A percentile compares a stretch with the other conserved stretches of the same genome.
Conservation (phyloP, 1,140 invertebrate species). For the Drosophila jambulina region DNA sequence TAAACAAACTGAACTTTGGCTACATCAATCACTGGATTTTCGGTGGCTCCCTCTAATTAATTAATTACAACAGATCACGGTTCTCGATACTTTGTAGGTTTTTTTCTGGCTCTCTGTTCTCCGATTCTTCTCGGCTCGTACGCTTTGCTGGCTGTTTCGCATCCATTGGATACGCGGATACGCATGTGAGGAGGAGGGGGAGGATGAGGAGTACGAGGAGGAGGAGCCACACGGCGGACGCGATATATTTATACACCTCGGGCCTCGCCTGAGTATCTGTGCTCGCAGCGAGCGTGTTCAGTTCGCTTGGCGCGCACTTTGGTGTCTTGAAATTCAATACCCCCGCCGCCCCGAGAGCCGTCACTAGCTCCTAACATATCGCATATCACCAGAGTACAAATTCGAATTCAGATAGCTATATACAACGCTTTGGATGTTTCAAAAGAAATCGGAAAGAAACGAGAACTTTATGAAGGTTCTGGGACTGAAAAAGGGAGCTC, state of each 20-base stretch:
- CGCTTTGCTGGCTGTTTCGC: slow-evolving; percentile 77
- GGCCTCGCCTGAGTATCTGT: slow-evolving; percentile 30
- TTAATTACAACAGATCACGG: slow-evolving; percentile 63
- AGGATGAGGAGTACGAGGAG: not conserved
- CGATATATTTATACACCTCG: slow-evolving; percentile 78
- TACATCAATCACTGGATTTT: slow-evolving; percentile 44
- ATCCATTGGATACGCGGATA: slow-evolving; percentile 76
- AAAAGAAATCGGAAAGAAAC: slow-evolving; percentile 5
- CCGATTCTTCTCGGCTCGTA: slow-evolving; percentile 28
- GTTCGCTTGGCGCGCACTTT: slow-evolving; percentile 81
- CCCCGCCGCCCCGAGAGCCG: slow-evolving; percentile 48
- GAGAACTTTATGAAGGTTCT: not conserved
- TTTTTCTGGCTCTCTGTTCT: slow-evolving; percentile 31
- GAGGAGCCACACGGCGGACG: slow-evolving; percentile 40
- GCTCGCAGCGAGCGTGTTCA: slow-evolving; percentile 60
- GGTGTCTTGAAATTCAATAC: slow-evolving; percentile 84
- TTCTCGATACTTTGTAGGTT: slow-evolving; percentile 2
- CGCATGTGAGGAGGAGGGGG: not conserved
- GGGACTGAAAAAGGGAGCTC: not conserved
- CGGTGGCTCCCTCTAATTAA: slow-evolving; percentile 38
- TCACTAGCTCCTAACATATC: slow-evolving; percentile 73
- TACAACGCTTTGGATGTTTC: slow-evolving; percentile 12
- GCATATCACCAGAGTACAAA: slow-evolving; percentile 68
- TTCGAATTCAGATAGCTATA: slow-evolving; percentile 50
- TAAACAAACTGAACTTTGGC: slow-evolving; percentile 51